These are phyloP conservation scores for Conistra vaccinii DNA, from an alignment of 2,888 invertebrate genomes.

Conservation along the genomic window DNA sequence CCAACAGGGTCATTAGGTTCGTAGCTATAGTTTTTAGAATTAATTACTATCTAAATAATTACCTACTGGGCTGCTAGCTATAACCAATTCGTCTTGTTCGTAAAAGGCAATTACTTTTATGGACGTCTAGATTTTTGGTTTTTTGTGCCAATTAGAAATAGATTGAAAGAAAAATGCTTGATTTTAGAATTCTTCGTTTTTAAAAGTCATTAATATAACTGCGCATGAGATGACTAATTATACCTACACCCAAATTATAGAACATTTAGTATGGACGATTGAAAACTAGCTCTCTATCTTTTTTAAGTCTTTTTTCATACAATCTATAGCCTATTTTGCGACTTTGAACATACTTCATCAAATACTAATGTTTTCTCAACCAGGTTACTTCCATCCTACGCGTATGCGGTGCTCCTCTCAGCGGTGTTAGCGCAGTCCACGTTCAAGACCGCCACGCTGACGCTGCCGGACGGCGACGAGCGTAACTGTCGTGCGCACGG, in stretches of 20 bases:
- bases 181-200: slow-evolving; percentile 4
- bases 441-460: slow-evolving; percentile 76
- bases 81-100: neutral
- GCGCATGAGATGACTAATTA: neutral
- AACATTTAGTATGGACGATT: neutral
- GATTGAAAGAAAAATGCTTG: neutral
- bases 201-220: neutral
- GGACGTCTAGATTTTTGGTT: neutral
- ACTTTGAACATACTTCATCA: neutral
- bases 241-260: neutral
- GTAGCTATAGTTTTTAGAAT: slow-evolving; percentile 14
- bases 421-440: slow-evolving; percentile 81
- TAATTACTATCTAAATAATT: neutral
- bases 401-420: slow-evolving; percentile 89
- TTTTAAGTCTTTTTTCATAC: neutral
- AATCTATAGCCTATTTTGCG: neutral
- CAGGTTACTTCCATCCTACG: slow-evolving; percentile 92
- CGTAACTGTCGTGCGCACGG: slow-evolving; percentile 90
- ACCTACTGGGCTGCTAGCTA: neutral
- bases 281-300: neutral
- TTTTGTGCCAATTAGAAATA: slow-evolving; percentile 1
- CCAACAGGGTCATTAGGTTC: slow-evolving; percentile 91
- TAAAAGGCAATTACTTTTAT: slow-evolving; percentile 22
- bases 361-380: neutral
- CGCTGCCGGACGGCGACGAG: slow-evolving; percentile 90